Evolutionary conservation across 2,113 vertebrate genomes (phyloP).

Genomic region (Tringa solitaria): DNA sequence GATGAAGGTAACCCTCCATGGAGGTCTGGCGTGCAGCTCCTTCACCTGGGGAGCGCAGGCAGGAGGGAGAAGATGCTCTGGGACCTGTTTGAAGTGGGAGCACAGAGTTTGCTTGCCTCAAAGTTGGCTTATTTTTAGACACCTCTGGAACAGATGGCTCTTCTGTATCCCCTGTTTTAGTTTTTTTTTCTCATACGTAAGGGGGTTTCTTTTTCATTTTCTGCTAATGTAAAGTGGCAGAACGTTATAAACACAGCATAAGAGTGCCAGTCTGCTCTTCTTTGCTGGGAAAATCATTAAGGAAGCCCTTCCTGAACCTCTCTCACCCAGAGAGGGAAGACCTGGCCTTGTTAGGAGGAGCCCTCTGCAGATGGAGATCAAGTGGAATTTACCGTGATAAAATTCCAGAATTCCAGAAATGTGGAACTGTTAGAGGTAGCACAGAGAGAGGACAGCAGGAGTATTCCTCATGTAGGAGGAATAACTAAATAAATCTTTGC

Average conservation of each 20-base stretch:
- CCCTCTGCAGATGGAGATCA: background rate
- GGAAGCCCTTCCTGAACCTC: background rate
- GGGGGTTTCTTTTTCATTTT: background rate
- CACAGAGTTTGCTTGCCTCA: background rate
- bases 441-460: background rate
- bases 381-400: background rate
- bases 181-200: background rate
- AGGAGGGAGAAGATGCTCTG: background rate
- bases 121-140: background rate
- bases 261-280: background rate
- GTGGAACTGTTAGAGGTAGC: background rate
- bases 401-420: background rate
- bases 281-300: background rate
- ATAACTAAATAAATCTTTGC: background rate
- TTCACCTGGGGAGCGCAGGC: background rate
- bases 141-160: conserved; percentile 11
- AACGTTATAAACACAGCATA: background rate
- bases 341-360: background rate
- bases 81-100: background rate
- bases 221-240: background rate
- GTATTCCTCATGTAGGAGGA: background rate
- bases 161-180: background rate
- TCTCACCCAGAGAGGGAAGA: background rate
- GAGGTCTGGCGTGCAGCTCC: background rate
- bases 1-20: background rate